phyloP scores from a whole-genome alignment of 1,140 invertebrate genomes.

The Drosophila micromelanica region DNA sequence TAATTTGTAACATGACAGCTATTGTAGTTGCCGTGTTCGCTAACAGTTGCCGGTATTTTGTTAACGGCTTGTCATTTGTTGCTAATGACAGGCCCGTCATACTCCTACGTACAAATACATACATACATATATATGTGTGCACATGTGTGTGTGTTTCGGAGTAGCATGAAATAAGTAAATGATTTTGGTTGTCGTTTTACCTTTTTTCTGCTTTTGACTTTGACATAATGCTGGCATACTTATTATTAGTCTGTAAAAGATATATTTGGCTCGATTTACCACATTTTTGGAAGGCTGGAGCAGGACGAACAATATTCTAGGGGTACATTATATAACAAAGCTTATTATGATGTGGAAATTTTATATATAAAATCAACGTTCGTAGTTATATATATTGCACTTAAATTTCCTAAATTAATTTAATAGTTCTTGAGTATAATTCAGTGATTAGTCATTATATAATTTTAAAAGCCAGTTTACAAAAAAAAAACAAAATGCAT shows the following conservation, averaged over 20 bases:
- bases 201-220: slow-evolving; percentile 61
- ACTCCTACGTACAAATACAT: slow-evolving; percentile 13
- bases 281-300: slow-evolving; percentile 15
- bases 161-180: slow-evolving; percentile 37
- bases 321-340: not conserved
- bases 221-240: slow-evolving; percentile 64
- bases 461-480: too few species aligned
- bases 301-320: not conserved
- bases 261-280: slow-evolving; percentile 57
- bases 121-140: not conserved
- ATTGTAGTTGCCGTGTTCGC: slow-evolving; percentile 31
- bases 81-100: slow-evolving; percentile 35
- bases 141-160: slow-evolving; percentile 7
- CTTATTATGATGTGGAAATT: too few species aligned
- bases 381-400: too few species aligned
- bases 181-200: slow-evolving; percentile 22
- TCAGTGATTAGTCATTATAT: too few species aligned
- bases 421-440: too few species aligned
- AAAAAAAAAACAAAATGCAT: too few species aligned
- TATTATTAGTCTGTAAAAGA: slow-evolving; percentile 28
- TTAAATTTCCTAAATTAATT: too few species aligned
- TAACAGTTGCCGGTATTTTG: slow-evolving; percentile 34
- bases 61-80: slow-evolving; percentile 42
- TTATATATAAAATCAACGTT: too few species aligned
- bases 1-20: slow-evolving; percentile 5